These are phyloP conservation scores for Lutjanus argentimaculatus DNA, from an alignment of 2,797 vertebrate species.

Conservation along the genomic window DNA sequence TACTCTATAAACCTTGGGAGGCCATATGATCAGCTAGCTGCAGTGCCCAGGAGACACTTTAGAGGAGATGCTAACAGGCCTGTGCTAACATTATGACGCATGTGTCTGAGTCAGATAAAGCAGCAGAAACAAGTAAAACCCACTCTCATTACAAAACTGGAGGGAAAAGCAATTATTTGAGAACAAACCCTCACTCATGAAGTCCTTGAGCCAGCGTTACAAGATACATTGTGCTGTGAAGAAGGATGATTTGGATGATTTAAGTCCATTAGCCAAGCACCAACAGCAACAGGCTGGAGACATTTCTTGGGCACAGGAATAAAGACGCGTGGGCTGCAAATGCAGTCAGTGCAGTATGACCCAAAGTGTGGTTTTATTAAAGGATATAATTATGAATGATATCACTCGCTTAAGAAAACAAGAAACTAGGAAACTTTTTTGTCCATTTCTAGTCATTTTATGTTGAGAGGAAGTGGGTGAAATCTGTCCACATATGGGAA, in stretches of 20 bases:
- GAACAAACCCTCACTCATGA: not conserved
- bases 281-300: conserved; percentile 31
- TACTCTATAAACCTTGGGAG: conserved; percentile 65
- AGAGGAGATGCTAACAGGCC: conserved; percentile 46
- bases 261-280: conserved; percentile 31
- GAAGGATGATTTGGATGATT: conserved; percentile 26
- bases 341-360: conserved; percentile 18
- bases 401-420: conserved; percentile 27
- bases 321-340: not conserved
- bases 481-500: not conserved
- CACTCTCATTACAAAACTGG: conserved; percentile 25
- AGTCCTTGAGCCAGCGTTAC: conserved; percentile 3
- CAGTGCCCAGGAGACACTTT: conserved; percentile 35
- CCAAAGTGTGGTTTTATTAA: conserved; percentile 47
- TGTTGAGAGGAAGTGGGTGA: conserved; percentile 1
- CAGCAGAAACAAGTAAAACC: conserved; percentile 30
- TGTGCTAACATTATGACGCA: conserved; percentile 42
- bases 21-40: conserved; percentile 41
- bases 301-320: not conserved
- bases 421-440: conserved; percentile 4
- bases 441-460: not conserved
- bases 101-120: conserved; percentile 40
- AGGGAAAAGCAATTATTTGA: conserved; percentile 26
- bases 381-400: conserved; percentile 49
- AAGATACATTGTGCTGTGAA: conserved; percentile 3